phyloP scores from a whole-genome alignment of 1,140 invertebrate genomes.

The Pachyrhynchus sulphureomaculatus region DNA sequence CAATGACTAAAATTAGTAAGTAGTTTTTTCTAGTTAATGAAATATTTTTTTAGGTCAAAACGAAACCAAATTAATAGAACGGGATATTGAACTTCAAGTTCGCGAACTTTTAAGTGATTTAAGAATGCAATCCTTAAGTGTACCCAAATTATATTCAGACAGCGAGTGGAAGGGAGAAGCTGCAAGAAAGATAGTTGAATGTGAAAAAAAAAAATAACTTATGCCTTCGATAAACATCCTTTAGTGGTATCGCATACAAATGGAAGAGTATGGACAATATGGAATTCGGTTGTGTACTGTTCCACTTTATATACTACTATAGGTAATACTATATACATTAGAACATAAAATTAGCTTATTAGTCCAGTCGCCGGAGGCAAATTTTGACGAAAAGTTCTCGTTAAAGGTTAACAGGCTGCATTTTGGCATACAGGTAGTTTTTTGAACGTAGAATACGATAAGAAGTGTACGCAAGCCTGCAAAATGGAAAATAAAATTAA shows the following conservation, averaged over 20 bases:
- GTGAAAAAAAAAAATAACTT: constrained; percentile 59
- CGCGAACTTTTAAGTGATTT: constrained; percentile 48
- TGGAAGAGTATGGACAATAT: constrained; percentile 76
- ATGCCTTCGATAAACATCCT: constrained; percentile 54
- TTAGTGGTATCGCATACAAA: constrained; percentile 45
- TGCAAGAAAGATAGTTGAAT: constrained; percentile 52
- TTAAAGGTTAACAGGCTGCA: no score
- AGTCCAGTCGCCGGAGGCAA: no score
- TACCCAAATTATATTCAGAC: constrained; percentile 45
- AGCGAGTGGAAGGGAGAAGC: constrained; percentile 55
- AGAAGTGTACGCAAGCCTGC: no score
- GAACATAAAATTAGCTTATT: no score
- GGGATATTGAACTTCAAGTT: constrained; percentile 57
- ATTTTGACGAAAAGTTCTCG: no score
- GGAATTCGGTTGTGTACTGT: constrained; percentile 89
- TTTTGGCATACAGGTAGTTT: no score
- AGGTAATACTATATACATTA: no score
- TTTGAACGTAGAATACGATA: no score
- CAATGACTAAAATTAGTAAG: no score
- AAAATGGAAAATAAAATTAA: no score
- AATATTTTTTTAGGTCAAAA: constrained; percentile 55
- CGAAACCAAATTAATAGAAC: constrained; percentile 55
- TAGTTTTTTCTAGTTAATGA: no score
- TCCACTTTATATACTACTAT: constrained; percentile 94
- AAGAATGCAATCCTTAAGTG: constrained; percentile 37